Evolutionary conservation across 1,140 invertebrate genomes (phyloP).

Genomic region (Drosophila setifemur): DNA sequence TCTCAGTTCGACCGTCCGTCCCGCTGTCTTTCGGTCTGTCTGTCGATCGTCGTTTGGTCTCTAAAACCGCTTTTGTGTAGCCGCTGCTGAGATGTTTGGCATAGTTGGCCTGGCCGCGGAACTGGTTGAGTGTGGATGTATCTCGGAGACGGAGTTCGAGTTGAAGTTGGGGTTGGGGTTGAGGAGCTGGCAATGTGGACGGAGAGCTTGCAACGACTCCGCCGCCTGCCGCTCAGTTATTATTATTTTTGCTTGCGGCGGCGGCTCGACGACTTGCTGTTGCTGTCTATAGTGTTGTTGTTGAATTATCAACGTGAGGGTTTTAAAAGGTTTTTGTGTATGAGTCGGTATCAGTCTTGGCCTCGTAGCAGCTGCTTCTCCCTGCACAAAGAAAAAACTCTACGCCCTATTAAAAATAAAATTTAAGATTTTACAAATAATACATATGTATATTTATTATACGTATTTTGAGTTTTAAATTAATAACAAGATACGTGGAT

Average conservation of each 20-base stretch:
- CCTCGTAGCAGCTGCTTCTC: slow-evolving; percentile 68
- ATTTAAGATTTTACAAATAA: too few species aligned
- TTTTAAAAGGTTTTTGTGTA: slow-evolving; percentile 79
- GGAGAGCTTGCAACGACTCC: slow-evolving; percentile 63
- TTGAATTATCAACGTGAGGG: slow-evolving; percentile 73
- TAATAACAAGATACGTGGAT: too few species aligned
- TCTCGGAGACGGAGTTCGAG: slow-evolving; percentile 24
- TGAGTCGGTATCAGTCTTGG: slow-evolving; percentile 52
- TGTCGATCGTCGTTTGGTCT: slow-evolving; percentile 49
- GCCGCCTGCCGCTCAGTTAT: slow-evolving; percentile 69
- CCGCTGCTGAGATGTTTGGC: slow-evolving; percentile 69
- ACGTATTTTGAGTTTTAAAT: too few species aligned
- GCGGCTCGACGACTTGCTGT: slow-evolving; percentile 50
- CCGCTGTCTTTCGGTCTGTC: slow-evolving; percentile 27
- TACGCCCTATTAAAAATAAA: too few species aligned
- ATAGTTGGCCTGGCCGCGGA: slow-evolving; percentile 73
- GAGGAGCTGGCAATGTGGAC: slow-evolving; percentile 5
- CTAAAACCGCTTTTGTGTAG: slow-evolving; percentile 77
- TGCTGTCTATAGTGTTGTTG: slow-evolving; percentile 30
- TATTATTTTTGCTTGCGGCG: slow-evolving; percentile 78
- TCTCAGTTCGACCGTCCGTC: slow-evolving; percentile 6
- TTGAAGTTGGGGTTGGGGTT: slow-evolving; percentile 19
- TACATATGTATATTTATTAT: too few species aligned
- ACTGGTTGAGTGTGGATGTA: slow-evolving; percentile 59
- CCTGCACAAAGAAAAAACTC: background rate